Conservation (phyloP, 2,888 invertebrate genomes). For the Andricus quercusramuli region DNA sequence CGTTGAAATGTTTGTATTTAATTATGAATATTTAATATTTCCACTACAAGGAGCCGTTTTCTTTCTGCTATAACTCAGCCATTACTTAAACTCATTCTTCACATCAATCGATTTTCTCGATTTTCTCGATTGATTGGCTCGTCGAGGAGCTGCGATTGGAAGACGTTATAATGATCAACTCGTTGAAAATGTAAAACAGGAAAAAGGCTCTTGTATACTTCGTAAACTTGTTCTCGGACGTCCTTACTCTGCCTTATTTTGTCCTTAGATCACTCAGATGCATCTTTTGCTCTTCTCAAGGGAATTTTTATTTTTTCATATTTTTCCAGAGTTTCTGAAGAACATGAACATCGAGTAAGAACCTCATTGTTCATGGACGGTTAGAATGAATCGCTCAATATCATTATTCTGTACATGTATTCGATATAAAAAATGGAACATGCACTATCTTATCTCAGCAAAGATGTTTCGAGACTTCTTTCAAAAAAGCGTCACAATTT, state of each 20-base stretch:
- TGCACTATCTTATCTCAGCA: no score
- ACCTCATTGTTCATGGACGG: background rate
- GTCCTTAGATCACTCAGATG: background rate
- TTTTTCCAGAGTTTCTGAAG: conserved; percentile 52
- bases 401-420: background rate
- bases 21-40: conserved; percentile 24
- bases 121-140: conserved; percentile 20
- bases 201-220: conserved; percentile 61
- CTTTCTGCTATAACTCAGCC: background rate
- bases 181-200: conserved; percentile 64
- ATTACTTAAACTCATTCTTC: background rate
- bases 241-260: conserved; percentile 43
- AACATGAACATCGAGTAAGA: conserved; percentile 1
- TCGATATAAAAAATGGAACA: background rate
- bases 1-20: background rate
- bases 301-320: conserved; percentile 59
- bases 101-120: no score
- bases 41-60: background rate
- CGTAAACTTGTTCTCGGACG: conserved; percentile 55
- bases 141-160: conserved; percentile 25
- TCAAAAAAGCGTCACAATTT: no score
- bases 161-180: conserved; percentile 64
- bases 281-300: conserved; percentile 51
- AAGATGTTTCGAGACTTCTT: no score
- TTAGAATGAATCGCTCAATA: background rate